phyloP scores from a whole-genome alignment of 2,113 vertebrate species.

The Saguinus midas region DNA sequence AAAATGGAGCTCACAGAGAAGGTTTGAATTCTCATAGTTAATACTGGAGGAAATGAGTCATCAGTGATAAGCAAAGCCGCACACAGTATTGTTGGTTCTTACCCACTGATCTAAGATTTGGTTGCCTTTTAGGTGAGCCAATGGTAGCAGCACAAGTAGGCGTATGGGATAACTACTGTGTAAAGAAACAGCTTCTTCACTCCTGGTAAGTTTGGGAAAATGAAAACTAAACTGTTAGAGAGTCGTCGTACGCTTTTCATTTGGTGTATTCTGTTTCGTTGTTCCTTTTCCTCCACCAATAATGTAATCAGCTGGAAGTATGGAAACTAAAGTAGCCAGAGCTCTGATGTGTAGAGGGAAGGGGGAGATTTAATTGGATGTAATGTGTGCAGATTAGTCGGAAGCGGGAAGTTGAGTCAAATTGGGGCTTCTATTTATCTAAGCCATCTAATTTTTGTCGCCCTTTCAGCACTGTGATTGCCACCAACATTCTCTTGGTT shows the following conservation, averaged over 20 bases:
- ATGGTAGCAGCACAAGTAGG: conserved; percentile 94
- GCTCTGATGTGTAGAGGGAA: no score
- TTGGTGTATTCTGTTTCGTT: background rate
- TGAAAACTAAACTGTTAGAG: background rate
- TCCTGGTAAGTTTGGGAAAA: conserved; percentile 89
- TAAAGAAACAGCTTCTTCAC: conserved; percentile 98
- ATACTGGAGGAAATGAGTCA: background rate
- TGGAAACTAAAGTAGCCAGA: background rate
- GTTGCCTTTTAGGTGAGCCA: conserved; percentile 89
- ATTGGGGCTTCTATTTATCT: background rate
- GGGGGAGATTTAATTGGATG: background rate
- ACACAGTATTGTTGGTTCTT: background rate
- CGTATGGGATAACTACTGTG: conserved; percentile 97
- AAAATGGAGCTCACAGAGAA: background rate
- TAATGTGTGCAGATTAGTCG: background rate
- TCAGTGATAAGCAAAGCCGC: background rate
- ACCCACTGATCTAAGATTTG: background rate
- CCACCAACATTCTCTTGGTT: conserved; percentile 97
- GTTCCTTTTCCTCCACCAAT: background rate
- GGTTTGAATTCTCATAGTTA: background rate
- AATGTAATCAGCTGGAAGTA: background rate
- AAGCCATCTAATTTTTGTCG: background rate
- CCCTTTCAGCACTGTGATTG: conserved; percentile 92
- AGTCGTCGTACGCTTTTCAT: background rate
- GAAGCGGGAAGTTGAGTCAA: background rate